Conservation (phyloP, 2,797 vertebrate genomes). For the Pseudochromis fuscus region DNA sequence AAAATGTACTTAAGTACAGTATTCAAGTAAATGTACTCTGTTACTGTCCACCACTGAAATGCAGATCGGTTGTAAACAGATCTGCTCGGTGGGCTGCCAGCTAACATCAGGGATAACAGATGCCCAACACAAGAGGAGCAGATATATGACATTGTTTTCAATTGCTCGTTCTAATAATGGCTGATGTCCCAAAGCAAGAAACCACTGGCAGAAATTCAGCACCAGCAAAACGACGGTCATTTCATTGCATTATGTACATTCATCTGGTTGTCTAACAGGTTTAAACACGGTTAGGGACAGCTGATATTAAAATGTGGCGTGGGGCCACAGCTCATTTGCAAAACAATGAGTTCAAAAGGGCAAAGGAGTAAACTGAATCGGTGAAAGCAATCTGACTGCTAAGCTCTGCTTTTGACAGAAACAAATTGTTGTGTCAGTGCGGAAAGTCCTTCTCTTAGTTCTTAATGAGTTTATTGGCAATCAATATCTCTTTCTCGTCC, state of each 20-base stretch:
- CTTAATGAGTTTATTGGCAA: constrained; percentile 81
- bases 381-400: constrained; percentile 52
- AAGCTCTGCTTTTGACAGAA: constrained; percentile 67
- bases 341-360: constrained; percentile 50
- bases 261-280: not conserved
- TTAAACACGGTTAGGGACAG: constrained; percentile 4
- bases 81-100: constrained; percentile 58
- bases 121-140: constrained; percentile 50
- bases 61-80: constrained; percentile 21
- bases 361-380: constrained; percentile 31
- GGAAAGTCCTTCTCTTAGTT: constrained; percentile 47
- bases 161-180: constrained; percentile 54
- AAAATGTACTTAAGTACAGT: too few relatives aligned
- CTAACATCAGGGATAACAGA: constrained; percentile 63
- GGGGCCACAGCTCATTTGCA: constrained; percentile 24
- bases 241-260: constrained; percentile 4
- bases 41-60: too few relatives aligned
- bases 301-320: constrained; percentile 18
- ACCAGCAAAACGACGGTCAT: constrained; percentile 4
- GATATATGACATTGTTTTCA: constrained; percentile 56
- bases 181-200: constrained; percentile 34
- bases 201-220: constrained; percentile 10
- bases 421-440: constrained; percentile 64
- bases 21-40: too few relatives aligned
- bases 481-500: constrained; percentile 68